A percentile compares a stretch with the other conserved stretches of the same genome.
phyloP scores from a whole-genome alignment of 2,113 vertebrate genomes.

The Datnioides undecimradiatus region DNA sequence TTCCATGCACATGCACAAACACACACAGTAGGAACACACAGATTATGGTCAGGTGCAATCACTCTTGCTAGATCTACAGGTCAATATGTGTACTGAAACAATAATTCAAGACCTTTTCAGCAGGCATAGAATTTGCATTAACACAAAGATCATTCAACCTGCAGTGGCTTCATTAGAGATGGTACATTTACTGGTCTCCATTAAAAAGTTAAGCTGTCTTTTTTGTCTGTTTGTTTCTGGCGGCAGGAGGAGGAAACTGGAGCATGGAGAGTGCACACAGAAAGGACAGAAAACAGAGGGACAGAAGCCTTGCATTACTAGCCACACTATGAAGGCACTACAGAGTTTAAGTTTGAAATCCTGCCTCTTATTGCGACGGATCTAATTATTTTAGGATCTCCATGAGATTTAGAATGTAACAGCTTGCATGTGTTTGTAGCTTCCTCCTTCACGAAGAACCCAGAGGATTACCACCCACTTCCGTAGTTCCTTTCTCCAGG shows the following conservation, averaged over 20 bases:
- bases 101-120: background rate
- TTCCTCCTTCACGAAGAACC: background rate
- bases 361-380: background rate
- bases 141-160: background rate
- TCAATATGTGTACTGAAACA: background rate
- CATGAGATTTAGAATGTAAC: background rate
- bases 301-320: no score
- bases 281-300: background rate
- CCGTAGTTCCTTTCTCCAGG: background rate
- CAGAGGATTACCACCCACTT: background rate
- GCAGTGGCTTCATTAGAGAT: background rate
- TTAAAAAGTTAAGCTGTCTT: background rate
- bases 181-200: background rate
- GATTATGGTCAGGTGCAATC: background rate
- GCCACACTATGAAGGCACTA: background rate
- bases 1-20: background rate
- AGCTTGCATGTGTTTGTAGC: background rate
- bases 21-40: background rate
- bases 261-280: background rate
- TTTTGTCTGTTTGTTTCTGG: conserved; percentile 22
- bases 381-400: background rate
- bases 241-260: conserved; percentile 21
- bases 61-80: background rate
- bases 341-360: background rate
- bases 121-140: background rate